A percentile compares a stretch with the other conserved stretches of the same genome.
Evolutionary conservation across 2,888 invertebrate genomes (phyloP).

Genomic region (Heteromyza rotundicornis): DNA sequence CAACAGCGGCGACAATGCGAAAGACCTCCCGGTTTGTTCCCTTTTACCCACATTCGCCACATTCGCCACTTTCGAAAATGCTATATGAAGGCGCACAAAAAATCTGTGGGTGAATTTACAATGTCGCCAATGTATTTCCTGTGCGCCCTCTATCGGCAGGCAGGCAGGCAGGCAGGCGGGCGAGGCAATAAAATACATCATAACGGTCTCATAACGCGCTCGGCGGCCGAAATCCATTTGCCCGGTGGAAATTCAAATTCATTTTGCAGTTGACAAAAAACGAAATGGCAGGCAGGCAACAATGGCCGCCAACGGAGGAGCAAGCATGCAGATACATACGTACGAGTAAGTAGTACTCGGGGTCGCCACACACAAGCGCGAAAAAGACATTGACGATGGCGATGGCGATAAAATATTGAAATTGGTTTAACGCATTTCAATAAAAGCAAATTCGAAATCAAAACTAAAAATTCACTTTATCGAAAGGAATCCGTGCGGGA

Average conservation of each 20-base stretch:
- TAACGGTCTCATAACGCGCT: slow-evolving; percentile 51
- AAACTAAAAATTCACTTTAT: slow-evolving; percentile 55
- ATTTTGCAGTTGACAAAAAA: slow-evolving; percentile 35
- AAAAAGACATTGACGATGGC: neutral
- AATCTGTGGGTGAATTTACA: slow-evolving; percentile 44
- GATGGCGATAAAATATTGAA: slow-evolving; percentile 48
- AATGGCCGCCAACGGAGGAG: slow-evolving; percentile 49
- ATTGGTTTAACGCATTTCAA: slow-evolving; percentile 56
- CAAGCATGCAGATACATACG: slow-evolving; percentile 32
- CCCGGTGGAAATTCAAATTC: slow-evolving; percentile 51
- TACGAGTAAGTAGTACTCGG: too few relatives aligned
- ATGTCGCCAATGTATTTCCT: slow-evolving; percentile 51
- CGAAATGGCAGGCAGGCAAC: slow-evolving; percentile 32
- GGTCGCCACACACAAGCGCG: slow-evolving; percentile 17
- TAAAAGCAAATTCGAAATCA: slow-evolving; percentile 52
- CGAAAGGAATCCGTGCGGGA: slow-evolving; percentile 24
- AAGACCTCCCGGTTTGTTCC: neutral
- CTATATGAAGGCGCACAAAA: neutral
- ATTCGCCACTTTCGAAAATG: neutral
- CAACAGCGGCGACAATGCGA: neutral
- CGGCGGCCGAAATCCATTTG: slow-evolving; percentile 50
- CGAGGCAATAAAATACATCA: slow-evolving; percentile 54
- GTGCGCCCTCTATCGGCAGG: slow-evolving; percentile 15
- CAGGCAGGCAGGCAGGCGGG: neutral
- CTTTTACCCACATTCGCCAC: too few relatives aligned